These are phyloP conservation scores for Distichodus sexfasciatus DNA, from an alignment of 2,797 vertebrate species.

Conservation along the genomic window DNA sequence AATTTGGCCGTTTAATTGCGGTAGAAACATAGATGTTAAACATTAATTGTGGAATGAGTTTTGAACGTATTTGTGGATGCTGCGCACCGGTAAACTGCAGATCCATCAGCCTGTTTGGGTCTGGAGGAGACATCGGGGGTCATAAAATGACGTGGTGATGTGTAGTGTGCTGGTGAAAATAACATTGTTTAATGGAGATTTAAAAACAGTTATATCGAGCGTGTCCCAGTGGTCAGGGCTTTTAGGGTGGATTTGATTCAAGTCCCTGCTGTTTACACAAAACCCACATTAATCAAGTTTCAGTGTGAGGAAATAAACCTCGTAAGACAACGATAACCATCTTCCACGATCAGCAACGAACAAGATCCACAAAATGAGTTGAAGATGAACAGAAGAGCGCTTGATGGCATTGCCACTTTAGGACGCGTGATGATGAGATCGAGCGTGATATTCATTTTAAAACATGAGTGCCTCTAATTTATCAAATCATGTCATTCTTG, in stretches of 20 bases:
- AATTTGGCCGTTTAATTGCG: background rate
- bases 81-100: background rate
- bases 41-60: constrained; percentile 4
- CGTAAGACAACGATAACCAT: background rate
- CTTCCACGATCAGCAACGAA: background rate
- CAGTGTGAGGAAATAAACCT: background rate
- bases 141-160: constrained; percentile 25
- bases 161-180: constrained; percentile 23
- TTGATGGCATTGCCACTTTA: constrained; percentile 2
- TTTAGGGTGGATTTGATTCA: background rate
- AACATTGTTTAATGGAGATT: background rate
- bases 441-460: constrained; percentile 22
- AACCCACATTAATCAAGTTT: background rate
- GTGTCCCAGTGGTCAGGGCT: background rate
- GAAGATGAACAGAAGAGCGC: background rate
- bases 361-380: background rate
- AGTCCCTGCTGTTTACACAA: background rate
- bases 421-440: constrained; percentile 3
- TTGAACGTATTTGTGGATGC: constrained; percentile 3
- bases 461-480: constrained; percentile 95
- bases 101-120: constrained; percentile 1
- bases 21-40: constrained; percentile 20
- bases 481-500: constrained; percentile 48
- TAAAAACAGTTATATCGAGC: background rate
- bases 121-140: background rate